A percentile compares a stretch with the other conserved stretches of the same genome.
Evolutionary conservation across 2,888 invertebrate genomes (phyloP).

Genomic region (Azorinus chamasolen): DNA sequence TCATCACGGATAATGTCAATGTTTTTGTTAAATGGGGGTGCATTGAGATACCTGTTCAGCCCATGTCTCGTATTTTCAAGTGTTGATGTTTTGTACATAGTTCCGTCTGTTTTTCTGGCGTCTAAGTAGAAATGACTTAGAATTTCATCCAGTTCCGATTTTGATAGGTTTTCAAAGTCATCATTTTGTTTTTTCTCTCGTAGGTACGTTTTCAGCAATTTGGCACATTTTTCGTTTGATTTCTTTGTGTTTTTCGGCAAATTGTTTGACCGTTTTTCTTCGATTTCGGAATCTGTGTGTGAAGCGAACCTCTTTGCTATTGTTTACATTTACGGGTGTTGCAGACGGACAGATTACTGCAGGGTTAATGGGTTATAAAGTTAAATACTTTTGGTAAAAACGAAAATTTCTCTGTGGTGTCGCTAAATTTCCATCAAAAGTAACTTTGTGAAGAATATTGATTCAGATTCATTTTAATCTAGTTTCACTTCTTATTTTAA

Average conservation of each 20-base stretch:
- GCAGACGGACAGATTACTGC: too few relatives aligned
- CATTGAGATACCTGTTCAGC: conserved; percentile 22
- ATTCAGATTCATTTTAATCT: too few relatives aligned
- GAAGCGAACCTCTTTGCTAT: background rate
- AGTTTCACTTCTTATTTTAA: too few relatives aligned
- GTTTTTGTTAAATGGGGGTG: conserved; percentile 15
- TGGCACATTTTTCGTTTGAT: background rate
- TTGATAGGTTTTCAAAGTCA: background rate
- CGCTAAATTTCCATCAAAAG: too few relatives aligned
- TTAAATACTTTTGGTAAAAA: too few relatives aligned
- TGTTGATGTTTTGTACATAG: conserved; percentile 19
- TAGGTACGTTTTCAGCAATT: conserved; percentile 8
- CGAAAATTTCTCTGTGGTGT: too few relatives aligned
- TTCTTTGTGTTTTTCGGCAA: conserved; percentile 1
- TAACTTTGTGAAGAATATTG: too few relatives aligned
- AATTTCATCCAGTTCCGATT: background rate
- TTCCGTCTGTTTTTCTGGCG: conserved; percentile 28
- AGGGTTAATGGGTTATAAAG: too few relatives aligned
- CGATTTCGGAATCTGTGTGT: background rate
- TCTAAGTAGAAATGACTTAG: conserved; percentile 23
- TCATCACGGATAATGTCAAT: conserved; percentile 11
- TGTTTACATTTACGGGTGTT: too few relatives aligned
- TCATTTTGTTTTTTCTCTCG: too few relatives aligned
- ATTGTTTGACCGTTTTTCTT: background rate
- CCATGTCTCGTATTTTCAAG: conserved; percentile 8